These are phyloP conservation scores for Mastomys natalensis DNA, from an alignment of 2,113 vertebrate species.

Conservation along the genomic window DNA sequence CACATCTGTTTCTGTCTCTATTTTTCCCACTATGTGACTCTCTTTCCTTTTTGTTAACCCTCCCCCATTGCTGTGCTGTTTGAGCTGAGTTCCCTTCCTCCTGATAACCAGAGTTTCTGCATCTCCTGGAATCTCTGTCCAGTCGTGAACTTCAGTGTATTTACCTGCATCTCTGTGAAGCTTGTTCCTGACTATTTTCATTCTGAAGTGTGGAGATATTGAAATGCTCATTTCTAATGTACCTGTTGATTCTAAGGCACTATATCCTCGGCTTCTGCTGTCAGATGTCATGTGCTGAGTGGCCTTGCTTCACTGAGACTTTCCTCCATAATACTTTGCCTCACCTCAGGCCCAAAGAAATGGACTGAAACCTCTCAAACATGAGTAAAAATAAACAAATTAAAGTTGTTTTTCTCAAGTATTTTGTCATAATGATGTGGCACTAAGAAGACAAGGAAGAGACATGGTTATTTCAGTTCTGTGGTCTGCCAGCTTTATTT, in stretches of 20 bases:
- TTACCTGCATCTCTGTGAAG: background rate
- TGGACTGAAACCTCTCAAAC: background rate
- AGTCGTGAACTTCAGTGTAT: background rate
- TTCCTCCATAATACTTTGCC: no score
- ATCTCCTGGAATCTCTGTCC: background rate
- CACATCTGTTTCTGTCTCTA: background rate
- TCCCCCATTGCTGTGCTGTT: background rate
- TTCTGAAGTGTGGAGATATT: background rate
- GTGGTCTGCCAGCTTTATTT: background rate
- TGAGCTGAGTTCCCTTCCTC: background rate
- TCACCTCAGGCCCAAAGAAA: background rate
- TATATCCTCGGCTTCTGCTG: background rate
- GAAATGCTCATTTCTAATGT: background rate
- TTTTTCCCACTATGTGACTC: background rate
- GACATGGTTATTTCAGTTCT: background rate
- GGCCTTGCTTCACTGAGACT: background rate
- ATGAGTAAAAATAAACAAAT: background rate
- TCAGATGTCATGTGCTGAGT: background rate
- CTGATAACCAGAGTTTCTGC: background rate
- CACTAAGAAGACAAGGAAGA: background rate
- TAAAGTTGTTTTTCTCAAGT: background rate
- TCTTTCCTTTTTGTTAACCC: background rate
- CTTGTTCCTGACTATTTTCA: background rate
- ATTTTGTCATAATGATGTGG: background rate
- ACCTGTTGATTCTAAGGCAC: no score